Base-by-base conservation (phyloP, 2,113 vertebrate genomes). In the Myocastor coypus region DNA sequence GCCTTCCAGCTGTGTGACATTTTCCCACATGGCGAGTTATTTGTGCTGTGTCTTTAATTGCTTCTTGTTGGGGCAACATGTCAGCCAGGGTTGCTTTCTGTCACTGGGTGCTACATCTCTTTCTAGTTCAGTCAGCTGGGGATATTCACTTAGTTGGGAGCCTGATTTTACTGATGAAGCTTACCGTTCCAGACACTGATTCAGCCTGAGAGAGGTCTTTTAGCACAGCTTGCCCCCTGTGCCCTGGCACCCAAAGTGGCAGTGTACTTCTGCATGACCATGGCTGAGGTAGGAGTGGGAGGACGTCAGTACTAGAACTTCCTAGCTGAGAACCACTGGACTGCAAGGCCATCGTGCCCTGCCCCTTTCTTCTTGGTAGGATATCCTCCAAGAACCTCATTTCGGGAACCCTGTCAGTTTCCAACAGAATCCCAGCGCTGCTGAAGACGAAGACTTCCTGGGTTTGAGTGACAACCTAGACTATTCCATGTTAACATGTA, bases 1-100 rank as follows among this genome's bases (percentile, higher is more conserved):
- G 69, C 34, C 57, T 84, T 87, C 71, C 16, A 61, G 20, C 26
- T 92, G 5, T 80, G 59, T 97, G 90, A 71, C 75, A 55, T 81
- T 87, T 94, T 63, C 40, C 75, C 50, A 59, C n/a, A 55, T 0
- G 4, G 57, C 46, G 52, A 66, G 13, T 12, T n/a, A 17, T 81
- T 94, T 90, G 69, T 46, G 84, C 24, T 37, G 90, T 87, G 68
- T 92, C 59, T 96, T 84, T 97, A 94, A 90, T 95, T 94, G 90
- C 12, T 94, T n/a, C 37, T 89, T 50, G 0, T n/a, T 34, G 59
- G 52, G 94, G 37, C 5, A 26, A 75, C 84, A 89, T 97, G 95
- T 97, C 94, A 97, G 28, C 57, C 7, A 89, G 91, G 69, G 63
- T 28, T 92, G 52, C 37, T 94, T 87, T 94, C 85, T 83, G 77